Base-by-base conservation (phyloP, 64 coral and sea anemone genomes). In the Porites australiensis region DNA sequence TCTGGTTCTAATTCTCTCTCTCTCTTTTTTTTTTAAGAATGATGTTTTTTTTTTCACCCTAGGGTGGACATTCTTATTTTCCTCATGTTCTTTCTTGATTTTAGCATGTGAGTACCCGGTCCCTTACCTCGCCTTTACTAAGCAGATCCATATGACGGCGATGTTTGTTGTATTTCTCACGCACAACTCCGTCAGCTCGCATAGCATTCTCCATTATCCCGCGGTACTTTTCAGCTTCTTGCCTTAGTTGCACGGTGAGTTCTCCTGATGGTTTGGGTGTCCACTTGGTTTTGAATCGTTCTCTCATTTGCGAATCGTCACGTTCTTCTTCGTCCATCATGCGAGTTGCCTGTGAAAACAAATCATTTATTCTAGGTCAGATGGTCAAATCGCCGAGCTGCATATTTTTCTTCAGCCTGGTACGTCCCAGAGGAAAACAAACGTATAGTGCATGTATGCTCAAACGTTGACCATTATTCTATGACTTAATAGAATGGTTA, bases 301-400 rank as follows among this genome's bases (percentile, higher is more conserved):
- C 92, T 84, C 98, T 90, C 80, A 99, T 66, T 50, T 99, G 98
- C 14, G 98, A 96, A 54, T 99, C 98, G 58, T 99, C 88, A 65
- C 98, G 91, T 19, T 99, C 98, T 77, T 99, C 98, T 19, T 99
- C 98, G 89, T 99, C 98, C 98, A 99, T 70, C 64, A 94, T 49
- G 8, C 89, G 92, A 14, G 89, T 75, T 72, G 94, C 92, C 98
- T 99, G 47, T 12, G 44, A 86, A 83, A 8, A 77, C 2, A 67
- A 70, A 76, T 86, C 59, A 4, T 10, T 0, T 37, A 37, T 37
- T 37, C 27, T 37, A 0, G 27, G 1, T 37, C 27, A 37, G 1
- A 37, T 37, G 27, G 27, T 37, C 27, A 37, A 37, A 37, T 37
- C 27, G 1, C 27, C 27, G 27, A 37, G 27, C 27, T 37, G 27